These are phyloP conservation scores for Lepidocyrtinus sp. DNA, from an alignment of 2,888 invertebrate species.

Conservation along the genomic window DNA sequence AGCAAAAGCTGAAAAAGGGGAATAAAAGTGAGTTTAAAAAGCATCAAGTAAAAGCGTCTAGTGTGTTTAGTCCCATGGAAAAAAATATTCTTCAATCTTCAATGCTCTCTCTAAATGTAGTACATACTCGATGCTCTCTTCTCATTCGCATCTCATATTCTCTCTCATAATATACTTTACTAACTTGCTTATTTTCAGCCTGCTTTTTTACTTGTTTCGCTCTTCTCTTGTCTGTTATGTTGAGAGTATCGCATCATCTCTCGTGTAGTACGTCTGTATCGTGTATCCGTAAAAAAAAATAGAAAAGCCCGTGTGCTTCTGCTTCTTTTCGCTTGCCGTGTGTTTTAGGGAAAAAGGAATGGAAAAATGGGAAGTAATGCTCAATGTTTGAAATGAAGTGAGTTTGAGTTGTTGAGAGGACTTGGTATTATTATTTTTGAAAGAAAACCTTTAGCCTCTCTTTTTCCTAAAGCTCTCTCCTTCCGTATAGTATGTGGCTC, in stretches of 20 bases:
- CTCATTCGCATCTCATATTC: slow-evolving; percentile 61
- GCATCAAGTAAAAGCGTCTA: slow-evolving; percentile 56
- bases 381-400: slow-evolving; percentile 61
- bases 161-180: slow-evolving; percentile 57
- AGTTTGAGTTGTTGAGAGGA: slow-evolving; percentile 52
- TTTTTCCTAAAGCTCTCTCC: slow-evolving; percentile 33
- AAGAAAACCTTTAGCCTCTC: slow-evolving; percentile 54
- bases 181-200: slow-evolving; percentile 59
- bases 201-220: slow-evolving; percentile 31
- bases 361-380: slow-evolving; percentile 61
- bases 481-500: slow-evolving; percentile 20
- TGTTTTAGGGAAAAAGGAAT: slow-evolving; percentile 26
- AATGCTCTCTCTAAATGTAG: slow-evolving; percentile 23
- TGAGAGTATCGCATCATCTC: slow-evolving; percentile 24
- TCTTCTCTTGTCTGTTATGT: slow-evolving; percentile 31
- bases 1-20: slow-evolving; percentile 41
- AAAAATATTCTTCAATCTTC: slow-evolving; percentile 3
- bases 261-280: slow-evolving; percentile 30
- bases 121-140: slow-evolving; percentile 39
- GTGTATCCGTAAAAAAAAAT: slow-evolving; percentile 1
- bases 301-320: background rate
- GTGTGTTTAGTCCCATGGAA: slow-evolving; percentile 14
- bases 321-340: slow-evolving; percentile 17
- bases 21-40: slow-evolving; percentile 58
- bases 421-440: slow-evolving; percentile 37